phyloP scores from a whole-genome alignment of 1,140 invertebrate genomes.

The Xylocopa sonorina region DNA sequence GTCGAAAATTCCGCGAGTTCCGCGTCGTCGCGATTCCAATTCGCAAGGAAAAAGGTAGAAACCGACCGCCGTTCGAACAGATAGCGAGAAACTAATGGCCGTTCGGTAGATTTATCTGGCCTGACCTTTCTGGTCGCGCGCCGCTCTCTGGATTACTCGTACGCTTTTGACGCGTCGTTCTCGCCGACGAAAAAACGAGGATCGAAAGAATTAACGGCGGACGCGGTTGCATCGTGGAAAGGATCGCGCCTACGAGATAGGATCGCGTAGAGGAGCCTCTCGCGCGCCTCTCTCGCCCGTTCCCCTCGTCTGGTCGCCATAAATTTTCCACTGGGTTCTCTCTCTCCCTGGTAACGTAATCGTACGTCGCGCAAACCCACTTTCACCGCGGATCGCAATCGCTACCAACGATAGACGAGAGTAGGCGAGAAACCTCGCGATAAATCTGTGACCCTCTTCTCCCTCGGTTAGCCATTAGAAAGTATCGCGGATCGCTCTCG shows the following conservation, averaged over 20 bases:
- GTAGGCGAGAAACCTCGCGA: not conserved
- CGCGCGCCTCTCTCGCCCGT: not conserved
- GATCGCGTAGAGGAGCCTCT: not conserved
- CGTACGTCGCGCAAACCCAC: not conserved
- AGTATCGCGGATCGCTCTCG: no score
- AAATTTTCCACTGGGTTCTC: constrained; percentile 34
- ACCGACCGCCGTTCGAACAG: not conserved
- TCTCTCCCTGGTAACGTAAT: no score
- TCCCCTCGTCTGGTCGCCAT: not conserved
- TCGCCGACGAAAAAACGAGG: no score
- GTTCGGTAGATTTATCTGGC: not conserved
- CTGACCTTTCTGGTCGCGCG: not conserved
- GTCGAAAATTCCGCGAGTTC: not conserved
- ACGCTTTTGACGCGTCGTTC: no score
- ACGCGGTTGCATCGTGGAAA: no score
- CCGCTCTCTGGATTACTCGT: not conserved
- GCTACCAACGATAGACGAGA: not conserved
- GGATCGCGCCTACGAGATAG: no score
- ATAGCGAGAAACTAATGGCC: not conserved
- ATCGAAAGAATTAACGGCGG: no score
- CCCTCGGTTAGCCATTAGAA: constrained; percentile 15
- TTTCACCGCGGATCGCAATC: constrained; percentile 46
- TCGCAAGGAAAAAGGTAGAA: not conserved
- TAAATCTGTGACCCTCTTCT: constrained; percentile 25
- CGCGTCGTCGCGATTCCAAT: constrained; percentile 1